phyloP scores from a whole-genome alignment of 2,113 vertebrate species.

The Festucalex cinctus region DNA sequence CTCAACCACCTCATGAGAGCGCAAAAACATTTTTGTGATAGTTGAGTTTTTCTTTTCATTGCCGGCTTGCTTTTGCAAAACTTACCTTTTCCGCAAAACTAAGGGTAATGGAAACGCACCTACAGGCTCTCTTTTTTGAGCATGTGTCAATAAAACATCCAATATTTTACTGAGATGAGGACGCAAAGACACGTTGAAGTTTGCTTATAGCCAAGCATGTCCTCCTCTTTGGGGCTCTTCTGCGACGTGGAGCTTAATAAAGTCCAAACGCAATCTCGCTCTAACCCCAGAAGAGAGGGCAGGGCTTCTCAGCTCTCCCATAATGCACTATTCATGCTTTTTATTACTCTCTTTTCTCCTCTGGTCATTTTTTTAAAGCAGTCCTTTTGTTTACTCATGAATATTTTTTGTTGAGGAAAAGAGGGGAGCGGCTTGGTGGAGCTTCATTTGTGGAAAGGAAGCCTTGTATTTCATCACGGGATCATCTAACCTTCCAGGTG shows the following conservation, averaged over 20 bases:
- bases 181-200: neutral
- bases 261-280: constrained; percentile 57
- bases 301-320: constrained; percentile 43
- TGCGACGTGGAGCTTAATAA: constrained; percentile 53
- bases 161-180: constrained; percentile 1
- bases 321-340: constrained; percentile 71
- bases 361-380: constrained; percentile 73
- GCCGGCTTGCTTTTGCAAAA: too few relatives aligned
- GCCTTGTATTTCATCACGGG: constrained; percentile 68
- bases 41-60: too few relatives aligned
- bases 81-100: too few relatives aligned
- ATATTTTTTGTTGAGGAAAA: constrained; percentile 62
- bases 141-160: neutral
- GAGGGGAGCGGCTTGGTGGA: constrained; percentile 34
- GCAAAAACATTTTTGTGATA: too few relatives aligned
- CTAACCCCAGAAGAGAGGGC: constrained; percentile 53
- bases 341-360: constrained; percentile 72
- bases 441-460: constrained; percentile 50
- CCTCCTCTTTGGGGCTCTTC: constrained; percentile 23
- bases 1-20: too few relatives aligned
- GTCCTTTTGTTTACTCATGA: constrained; percentile 76
- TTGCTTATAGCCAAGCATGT: neutral
- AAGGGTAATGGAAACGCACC: too few relatives aligned
- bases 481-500: constrained; percentile 74
- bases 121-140: constrained; percentile 58